A percentile compares a stretch with the other conserved stretches of the same genome.
Evolutionary conservation across 2,888 invertebrate genomes (phyloP).

Genomic region (Yponomeuta malinellus): DNA sequence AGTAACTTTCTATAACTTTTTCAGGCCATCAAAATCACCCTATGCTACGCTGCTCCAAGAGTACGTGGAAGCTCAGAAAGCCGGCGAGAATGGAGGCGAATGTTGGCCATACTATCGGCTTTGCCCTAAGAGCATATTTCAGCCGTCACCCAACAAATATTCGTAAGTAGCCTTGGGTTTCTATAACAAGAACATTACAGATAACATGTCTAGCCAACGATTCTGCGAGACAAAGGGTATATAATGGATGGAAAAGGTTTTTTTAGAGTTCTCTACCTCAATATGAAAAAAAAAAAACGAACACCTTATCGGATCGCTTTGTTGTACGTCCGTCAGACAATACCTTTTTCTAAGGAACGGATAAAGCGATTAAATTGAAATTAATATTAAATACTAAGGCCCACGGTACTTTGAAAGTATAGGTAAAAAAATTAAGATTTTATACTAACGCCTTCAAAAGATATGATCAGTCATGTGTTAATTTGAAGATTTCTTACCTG

Average conservation of each 20-base stretch:
- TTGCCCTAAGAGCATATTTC: conserved; percentile 88
- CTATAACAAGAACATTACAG: not conserved
- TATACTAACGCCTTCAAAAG: no score
- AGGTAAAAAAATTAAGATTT: no score
- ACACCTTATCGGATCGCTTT: no score
- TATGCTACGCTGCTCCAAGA: conserved; percentile 83
- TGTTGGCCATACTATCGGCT: conserved; percentile 90
- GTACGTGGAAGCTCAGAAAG: conserved; percentile 87
- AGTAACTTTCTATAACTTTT: not conserved
- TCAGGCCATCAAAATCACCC: conserved; percentile 88
- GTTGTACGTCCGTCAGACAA: no score
- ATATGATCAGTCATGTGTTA: no score
- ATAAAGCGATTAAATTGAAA: no score
- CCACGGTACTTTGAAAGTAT: no score
- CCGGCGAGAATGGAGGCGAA: conserved; percentile 84
- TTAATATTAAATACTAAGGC: no score
- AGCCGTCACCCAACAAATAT: conserved; percentile 64
- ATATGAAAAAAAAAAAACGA: no score
- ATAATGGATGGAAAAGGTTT: not conserved
- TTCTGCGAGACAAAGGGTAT: not conserved
- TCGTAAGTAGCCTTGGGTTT: conserved; percentile 47
- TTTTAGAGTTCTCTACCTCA: no score
- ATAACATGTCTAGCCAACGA: not conserved
- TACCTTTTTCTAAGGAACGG: no score
- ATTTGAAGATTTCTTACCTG: no score